phyloP scores from a whole-genome alignment of 2,797 vertebrate species.

The Enteromius argenteus region DNA sequence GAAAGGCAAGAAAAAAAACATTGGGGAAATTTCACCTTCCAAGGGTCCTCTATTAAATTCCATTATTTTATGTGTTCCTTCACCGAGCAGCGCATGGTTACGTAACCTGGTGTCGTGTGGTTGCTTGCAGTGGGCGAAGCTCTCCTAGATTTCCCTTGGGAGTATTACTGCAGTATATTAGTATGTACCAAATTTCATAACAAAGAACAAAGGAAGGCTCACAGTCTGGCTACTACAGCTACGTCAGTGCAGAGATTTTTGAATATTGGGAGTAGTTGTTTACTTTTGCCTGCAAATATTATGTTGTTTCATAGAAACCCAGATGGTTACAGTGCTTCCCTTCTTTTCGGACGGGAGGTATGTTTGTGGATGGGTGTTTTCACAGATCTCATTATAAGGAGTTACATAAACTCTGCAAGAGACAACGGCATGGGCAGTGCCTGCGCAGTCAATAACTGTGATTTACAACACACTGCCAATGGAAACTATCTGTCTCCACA shows the following conservation, averaged over 20 bases:
- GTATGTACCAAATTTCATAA: slow-evolving; percentile 38
- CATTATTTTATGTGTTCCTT: slow-evolving; percentile 27
- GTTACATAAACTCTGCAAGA: slow-evolving; percentile 67
- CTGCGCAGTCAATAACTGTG: slow-evolving; percentile 47
- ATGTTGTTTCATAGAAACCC: slow-evolving; percentile 41
- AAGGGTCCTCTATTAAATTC: slow-evolving; percentile 22
- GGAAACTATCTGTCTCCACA: not conserved
- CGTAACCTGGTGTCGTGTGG: slow-evolving; percentile 15
- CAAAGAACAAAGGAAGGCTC: slow-evolving; percentile 34
- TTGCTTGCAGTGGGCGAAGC: not conserved
- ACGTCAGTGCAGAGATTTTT: slow-evolving; percentile 25
- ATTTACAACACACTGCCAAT: slow-evolving; percentile 28
- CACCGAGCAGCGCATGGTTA: not conserved
- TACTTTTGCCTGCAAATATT: slow-evolving; percentile 48
- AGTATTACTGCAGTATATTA: slow-evolving; percentile 38
- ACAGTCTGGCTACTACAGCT: not conserved
- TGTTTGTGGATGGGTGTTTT: slow-evolving; percentile 40
- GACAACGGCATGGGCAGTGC: slow-evolving; percentile 1
- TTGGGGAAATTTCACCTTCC: not conserved
- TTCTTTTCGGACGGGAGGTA: slow-evolving; percentile 13
- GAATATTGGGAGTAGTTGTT: slow-evolving; percentile 25
- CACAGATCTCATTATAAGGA: slow-evolving; percentile 26
- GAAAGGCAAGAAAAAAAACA: slow-evolving; percentile 4
- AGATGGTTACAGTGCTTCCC: slow-evolving; percentile 39
- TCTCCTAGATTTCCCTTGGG: not conserved